phyloP scores from a whole-genome alignment of 2,888 invertebrate genomes.

The Lasioglossum lativentre region DNA sequence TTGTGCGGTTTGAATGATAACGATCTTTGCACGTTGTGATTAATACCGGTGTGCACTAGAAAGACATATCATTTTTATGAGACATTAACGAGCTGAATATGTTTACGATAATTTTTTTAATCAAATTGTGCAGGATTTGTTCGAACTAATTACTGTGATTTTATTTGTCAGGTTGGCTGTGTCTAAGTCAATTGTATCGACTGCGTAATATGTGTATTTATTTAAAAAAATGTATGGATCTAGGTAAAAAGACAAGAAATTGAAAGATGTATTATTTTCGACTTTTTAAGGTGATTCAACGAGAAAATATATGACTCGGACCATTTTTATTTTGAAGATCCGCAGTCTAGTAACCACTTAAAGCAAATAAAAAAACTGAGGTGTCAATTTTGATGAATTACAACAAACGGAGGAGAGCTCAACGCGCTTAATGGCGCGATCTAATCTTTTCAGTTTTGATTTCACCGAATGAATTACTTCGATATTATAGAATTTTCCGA shows the following conservation, averaged over 20 bases:
- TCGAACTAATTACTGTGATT: no score
- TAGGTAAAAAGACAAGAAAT: background rate
- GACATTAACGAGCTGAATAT: background rate
- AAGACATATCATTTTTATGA: background rate
- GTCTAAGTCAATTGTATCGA: no score
- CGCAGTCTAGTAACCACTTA: no score
- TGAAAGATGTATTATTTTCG: background rate
- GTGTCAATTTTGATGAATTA: background rate
- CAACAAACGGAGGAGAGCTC: background rate
- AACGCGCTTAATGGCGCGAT: no score
- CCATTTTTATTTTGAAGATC: no score
- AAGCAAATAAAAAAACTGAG: no score
- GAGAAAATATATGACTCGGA: background rate
- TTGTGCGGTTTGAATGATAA: background rate
- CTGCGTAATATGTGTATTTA: no score
- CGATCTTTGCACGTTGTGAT: background rate
- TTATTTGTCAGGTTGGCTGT: no score
- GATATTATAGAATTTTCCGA: background rate
- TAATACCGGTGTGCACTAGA: background rate
- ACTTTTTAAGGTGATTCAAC: background rate
- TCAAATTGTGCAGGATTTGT: no score
- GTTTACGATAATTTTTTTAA: background rate
- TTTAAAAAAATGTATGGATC: background rate
- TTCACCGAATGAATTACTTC: background rate
- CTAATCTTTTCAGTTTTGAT: no score